Conservation (phyloP, 2,113 vertebrate species). For the Dipodomys ordii region DNA sequence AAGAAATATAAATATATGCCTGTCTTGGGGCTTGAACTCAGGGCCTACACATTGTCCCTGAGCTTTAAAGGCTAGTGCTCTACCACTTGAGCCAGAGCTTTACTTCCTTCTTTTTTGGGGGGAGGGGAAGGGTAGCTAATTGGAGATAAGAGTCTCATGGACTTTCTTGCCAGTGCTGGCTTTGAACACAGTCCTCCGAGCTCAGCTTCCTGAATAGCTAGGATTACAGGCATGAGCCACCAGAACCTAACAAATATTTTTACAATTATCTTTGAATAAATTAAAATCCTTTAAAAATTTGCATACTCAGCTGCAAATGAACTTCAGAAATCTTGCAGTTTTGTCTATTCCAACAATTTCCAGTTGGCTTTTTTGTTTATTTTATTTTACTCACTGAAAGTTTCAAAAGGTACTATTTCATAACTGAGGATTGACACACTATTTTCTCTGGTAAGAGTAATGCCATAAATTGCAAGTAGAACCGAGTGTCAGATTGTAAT, state of each 20-base stretch:
- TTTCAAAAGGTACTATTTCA: background rate
- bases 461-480: background rate
- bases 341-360: conserved; percentile 1
- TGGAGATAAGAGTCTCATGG: no score
- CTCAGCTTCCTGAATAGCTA: no score
- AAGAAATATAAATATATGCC: no score
- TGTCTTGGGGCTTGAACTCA: no score
- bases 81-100: no score
- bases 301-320: background rate
- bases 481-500: background rate
- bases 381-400: background rate
- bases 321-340: conserved; percentile 16
- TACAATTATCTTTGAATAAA: background rate
- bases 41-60: no score
- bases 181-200: no score
- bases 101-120: no score
- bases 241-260: background rate
- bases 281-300: conserved; percentile 38
- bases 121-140: no score
- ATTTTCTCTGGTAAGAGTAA: conserved; percentile 16
- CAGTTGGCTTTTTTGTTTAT: background rate
- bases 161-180: no score
- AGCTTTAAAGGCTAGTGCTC: no score
- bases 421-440: background rate
- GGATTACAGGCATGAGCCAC: no score